These are phyloP conservation scores for Phenacoccus solenopsis DNA, from an alignment of 1,140 invertebrate genomes.

Conservation along the genomic window DNA sequence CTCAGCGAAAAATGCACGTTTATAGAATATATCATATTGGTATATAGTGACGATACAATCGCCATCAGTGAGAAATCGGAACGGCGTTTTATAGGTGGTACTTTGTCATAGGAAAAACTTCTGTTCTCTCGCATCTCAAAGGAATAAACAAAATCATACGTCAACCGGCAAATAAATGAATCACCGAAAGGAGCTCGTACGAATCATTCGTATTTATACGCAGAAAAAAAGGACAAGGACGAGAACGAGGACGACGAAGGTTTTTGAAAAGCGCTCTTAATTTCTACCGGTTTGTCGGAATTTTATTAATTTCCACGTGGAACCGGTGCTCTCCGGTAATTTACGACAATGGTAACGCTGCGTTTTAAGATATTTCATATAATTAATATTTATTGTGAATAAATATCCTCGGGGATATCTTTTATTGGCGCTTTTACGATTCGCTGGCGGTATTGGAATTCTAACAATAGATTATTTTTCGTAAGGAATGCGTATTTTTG, in stretches of 20 bases:
- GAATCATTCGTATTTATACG: too few species aligned
- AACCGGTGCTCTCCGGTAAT: background rate
- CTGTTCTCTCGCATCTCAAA: background rate
- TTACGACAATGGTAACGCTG: background rate
- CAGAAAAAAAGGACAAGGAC: too few species aligned
- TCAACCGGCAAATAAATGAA: background rate
- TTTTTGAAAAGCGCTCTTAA: background rate
- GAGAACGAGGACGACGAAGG: too few species aligned
- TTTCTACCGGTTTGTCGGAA: background rate
- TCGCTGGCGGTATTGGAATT: background rate
- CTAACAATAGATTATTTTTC: background rate
- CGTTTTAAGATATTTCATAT: background rate
- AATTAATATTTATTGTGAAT: background rate
- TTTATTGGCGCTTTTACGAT: background rate
- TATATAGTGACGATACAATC: too few species aligned
- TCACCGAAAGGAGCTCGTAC: too few species aligned
- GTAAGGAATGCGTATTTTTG: too few species aligned
- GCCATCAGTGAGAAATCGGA: too few species aligned
- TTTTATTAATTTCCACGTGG: background rate
- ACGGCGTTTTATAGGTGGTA: too few species aligned
- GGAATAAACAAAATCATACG: conserved; percentile 2
- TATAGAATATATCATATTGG: too few species aligned
- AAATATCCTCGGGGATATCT: background rate
- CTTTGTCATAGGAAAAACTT: background rate
- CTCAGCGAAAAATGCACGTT: too few species aligned